A percentile compares a stretch with the other conserved stretches of the same genome.
Conservation (phyloP, 2,797 vertebrate genomes). For the Sebastes alutus region DNA sequence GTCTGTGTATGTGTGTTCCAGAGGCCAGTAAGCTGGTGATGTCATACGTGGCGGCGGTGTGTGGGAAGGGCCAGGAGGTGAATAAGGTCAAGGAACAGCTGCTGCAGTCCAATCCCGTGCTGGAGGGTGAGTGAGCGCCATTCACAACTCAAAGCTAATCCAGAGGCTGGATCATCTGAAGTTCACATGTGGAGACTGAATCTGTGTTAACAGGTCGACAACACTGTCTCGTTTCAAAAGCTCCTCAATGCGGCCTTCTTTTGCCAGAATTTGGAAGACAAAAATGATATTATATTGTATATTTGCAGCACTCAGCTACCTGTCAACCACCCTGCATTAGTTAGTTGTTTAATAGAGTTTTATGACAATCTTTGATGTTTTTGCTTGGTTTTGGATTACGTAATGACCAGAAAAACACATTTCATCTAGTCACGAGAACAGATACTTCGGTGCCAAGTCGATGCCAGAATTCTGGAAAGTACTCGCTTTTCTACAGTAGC, state of each 20-base stretch:
- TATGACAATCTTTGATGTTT: not conserved
- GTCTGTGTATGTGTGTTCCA: constrained; percentile 72
- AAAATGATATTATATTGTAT: not conserved
- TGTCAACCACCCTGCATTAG: no score
- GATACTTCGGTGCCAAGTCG: no score
- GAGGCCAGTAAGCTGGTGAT: constrained; percentile 99
- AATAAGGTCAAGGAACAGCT: constrained; percentile 99
- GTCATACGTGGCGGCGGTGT: constrained; percentile 99
- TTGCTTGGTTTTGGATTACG: not conserved
- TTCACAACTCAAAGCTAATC: not conserved
- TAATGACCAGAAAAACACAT: not conserved
- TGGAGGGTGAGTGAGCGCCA: constrained; percentile 89
- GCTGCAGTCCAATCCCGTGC: constrained; percentile 97
- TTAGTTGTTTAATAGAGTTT: not conserved
- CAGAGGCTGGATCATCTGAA: constrained; percentile 1
- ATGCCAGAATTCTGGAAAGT: no score
- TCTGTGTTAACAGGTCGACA: not conserved
- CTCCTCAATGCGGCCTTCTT: not conserved
- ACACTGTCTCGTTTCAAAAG: not conserved
- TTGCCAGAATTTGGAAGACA: not conserved
- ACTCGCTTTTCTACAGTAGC: no score
- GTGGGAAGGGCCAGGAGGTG: constrained; percentile 98
- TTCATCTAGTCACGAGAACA: no score
- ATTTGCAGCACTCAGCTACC: not conserved
- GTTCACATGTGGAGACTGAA: not conserved